These are phyloP conservation scores for Lacerta viridis DNA, from an alignment of 2,797 vertebrate genomes.

Conservation along the genomic window DNA sequence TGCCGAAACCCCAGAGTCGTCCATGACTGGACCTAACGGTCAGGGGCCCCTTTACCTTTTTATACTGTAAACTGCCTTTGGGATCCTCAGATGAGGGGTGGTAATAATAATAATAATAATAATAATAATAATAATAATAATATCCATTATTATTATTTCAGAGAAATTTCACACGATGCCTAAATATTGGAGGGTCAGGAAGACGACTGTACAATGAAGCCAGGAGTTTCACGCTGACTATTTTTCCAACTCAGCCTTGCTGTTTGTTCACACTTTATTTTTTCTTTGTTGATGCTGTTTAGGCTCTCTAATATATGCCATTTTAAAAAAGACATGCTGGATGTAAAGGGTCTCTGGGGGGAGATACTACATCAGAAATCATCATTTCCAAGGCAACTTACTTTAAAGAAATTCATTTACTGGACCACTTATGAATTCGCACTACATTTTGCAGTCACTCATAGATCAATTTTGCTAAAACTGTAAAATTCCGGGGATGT, in stretches of 20 bases:
- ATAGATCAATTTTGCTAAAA: not conserved
- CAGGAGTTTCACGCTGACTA: not conserved
- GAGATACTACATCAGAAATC: not conserved
- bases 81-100: no score
- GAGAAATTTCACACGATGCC: not conserved
- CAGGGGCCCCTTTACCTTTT: no score
- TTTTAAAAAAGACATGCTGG: not conserved
- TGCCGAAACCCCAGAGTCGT: no score
- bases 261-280: not conserved
- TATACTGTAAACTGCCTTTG: no score
- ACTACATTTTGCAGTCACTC: not conserved
- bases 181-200: not conserved
- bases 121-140: no score
- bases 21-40: no score
- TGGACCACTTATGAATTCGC: not conserved
- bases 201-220: not conserved
- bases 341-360: not conserved
- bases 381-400: not conserved
- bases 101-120: no score
- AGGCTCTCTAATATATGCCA: not conserved
- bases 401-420: fast-evolving
- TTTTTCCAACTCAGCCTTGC: not conserved
- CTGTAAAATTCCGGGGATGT: not conserved
- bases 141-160: no score
- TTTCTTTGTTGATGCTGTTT: not conserved